Evolutionary conservation across 1,140 invertebrate genomes (phyloP), one percentile per base, ranked within the genome.

Genomic region (Centruroides vittatus): DNA sequence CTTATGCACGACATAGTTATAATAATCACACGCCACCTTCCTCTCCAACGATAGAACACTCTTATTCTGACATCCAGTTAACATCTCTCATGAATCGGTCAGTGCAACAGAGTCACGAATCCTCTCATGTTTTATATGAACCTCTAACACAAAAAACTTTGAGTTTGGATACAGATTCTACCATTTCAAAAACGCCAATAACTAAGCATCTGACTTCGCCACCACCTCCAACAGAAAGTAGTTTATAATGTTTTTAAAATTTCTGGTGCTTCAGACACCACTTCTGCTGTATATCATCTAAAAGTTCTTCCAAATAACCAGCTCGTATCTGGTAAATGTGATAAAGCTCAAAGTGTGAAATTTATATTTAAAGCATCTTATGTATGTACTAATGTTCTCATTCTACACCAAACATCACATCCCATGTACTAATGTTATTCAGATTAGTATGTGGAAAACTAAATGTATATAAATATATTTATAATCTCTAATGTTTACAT

Each of bases 21-120:
- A 36, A 53, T 9, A 61, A 35, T 46, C 58, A 49, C 23, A 66
- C 62, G 49, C 65, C 62, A 12, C 47, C 58, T n/a, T 57, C 58
- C 6, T 66, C 64, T 41, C 64, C 64, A 53, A 61, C 59, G 7
- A 56, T 66, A 48, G 61, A 66, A 41, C 59, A 63, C 48, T 61
- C 61, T 7, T 36, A 56, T 41, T 61, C 61, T 34, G 61, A 63
- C 46, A 51, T 63, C 12, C 60, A 66, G 46, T 47, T 62, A 7
- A 59, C 61, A n/a, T 60, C 60, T 58, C 13, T 60, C n/a, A 52
- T 49, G n/a, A 46, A 57, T 35, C 35, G 51, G 36, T 59, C 59
- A 11, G 11, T 3, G 35, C 41, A 51, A 34, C 59, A 64, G 54
- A 50, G 56, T 49, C 35, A 36, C 13, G 57, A 51, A 61, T 41